A percentile compares a stretch with the other conserved stretches of the same genome.
phyloP scores from a whole-genome alignment of 2,113 vertebrate species.

The Scomber colias region DNA sequence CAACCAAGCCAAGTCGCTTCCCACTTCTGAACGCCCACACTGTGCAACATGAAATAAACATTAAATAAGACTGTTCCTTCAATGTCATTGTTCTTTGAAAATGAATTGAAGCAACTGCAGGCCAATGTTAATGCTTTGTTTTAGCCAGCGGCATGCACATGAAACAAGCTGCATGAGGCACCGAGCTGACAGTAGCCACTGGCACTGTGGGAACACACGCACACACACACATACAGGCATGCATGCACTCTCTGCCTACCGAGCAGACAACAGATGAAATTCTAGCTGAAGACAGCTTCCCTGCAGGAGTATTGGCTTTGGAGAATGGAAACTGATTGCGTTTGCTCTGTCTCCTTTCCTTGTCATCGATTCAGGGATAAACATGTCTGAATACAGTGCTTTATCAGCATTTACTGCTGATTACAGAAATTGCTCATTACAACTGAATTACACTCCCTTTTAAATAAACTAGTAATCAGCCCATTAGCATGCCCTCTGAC shows the following conservation, averaged over 20 bases:
- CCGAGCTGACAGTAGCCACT: slow-evolving; percentile 80
- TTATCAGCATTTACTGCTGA: slow-evolving; percentile 69
- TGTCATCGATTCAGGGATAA: slow-evolving; percentile 76
- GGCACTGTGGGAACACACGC: slow-evolving; percentile 70
- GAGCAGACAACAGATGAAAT: slow-evolving; percentile 76
- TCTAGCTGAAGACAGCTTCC: slow-evolving; percentile 72
- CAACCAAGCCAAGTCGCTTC: slow-evolving; percentile 63
- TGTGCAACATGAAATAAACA: slow-evolving; percentile 78
- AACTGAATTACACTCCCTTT: slow-evolving; percentile 40
- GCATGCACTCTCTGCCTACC: slow-evolving; percentile 44
- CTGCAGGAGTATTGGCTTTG: slow-evolving; percentile 77
- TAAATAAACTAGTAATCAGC: slow-evolving; percentile 64
- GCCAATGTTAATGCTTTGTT: slow-evolving; percentile 81
- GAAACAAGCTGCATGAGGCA: slow-evolving; percentile 74
- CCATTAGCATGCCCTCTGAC: slow-evolving; percentile 51
- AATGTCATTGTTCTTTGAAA: slow-evolving; percentile 80
- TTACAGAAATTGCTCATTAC: slow-evolving; percentile 68
- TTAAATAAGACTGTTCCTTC: slow-evolving; percentile 73
- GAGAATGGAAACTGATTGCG: slow-evolving; percentile 76
- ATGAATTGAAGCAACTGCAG: slow-evolving; percentile 78
- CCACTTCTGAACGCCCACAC: slow-evolving; percentile 76
- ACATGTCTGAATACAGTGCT: slow-evolving; percentile 65
- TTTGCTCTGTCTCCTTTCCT: slow-evolving; percentile 68
- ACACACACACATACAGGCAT: slow-evolving; percentile 38
- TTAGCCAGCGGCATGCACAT: slow-evolving; percentile 77